Evolutionary conservation across 2,888 invertebrate species (phyloP).

Genomic region (Spisula solida): DNA sequence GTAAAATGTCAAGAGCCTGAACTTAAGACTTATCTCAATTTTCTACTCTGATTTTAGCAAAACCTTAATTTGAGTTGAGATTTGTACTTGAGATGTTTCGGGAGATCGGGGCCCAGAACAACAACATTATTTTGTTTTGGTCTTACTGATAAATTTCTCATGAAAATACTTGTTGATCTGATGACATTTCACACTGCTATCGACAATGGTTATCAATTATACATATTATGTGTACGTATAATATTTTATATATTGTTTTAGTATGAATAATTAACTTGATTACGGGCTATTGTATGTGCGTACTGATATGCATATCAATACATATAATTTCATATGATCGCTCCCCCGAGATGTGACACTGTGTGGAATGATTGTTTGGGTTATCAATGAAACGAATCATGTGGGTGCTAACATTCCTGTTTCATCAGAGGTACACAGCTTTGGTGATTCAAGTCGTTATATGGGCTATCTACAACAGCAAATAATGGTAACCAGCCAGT

Average conservation of each 20-base stretch:
- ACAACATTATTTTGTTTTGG: too few species aligned
- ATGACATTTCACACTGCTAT: neutral
- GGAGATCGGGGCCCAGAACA: too few species aligned
- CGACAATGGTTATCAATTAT: slow-evolving; percentile 1
- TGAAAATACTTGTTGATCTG: neutral
- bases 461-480: too few species aligned
- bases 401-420: neutral
- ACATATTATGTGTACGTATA: neutral
- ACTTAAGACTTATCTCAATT: too few species aligned
- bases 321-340: neutral
- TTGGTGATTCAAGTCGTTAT: too few species aligned
- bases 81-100: too few species aligned
- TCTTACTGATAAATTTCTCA: neutral
- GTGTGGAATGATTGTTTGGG: neutral
- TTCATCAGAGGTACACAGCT: too few species aligned
- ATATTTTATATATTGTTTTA: slow-evolving; percentile 10
- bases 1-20: too few species aligned
- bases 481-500: too few species aligned
- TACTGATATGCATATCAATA: neutral
- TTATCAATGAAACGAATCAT: neutral
- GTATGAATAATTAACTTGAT: slow-evolving; percentile 5
- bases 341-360: neutral
- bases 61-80: too few species aligned
- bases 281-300: neutral
- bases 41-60: too few species aligned